A percentile compares a stretch with the other conserved stretches of the same genome.
These are phyloP conservation scores for Pachydiplax longipennis DNA, from an alignment of 2,888 invertebrate genomes.

Conservation along the genomic window DNA sequence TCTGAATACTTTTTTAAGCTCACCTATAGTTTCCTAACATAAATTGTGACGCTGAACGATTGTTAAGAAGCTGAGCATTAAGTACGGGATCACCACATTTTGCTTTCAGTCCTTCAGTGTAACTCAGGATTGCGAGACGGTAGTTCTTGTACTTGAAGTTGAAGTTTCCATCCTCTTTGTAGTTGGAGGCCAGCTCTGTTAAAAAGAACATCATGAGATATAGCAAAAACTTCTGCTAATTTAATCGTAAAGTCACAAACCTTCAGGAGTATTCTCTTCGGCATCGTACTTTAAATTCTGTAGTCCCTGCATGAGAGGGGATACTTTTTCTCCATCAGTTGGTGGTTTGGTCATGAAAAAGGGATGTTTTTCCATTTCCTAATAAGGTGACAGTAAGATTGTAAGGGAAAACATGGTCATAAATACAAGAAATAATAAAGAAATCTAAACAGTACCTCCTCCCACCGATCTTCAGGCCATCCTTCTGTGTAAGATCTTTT, in stretches of 20 bases:
- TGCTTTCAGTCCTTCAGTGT: conserved; percentile 87
- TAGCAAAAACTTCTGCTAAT: background rate
- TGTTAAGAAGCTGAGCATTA: conserved; percentile 86
- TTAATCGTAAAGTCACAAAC: conserved; percentile 55
- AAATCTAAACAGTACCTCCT: conserved; percentile 64
- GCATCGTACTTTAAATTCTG: conserved; percentile 94
- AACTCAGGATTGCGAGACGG: conserved; percentile 82
- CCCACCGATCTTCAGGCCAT: conserved; percentile 87
- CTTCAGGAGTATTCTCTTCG: conserved; percentile 81
- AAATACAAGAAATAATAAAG: background rate
- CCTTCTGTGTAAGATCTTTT: conserved; percentile 76
- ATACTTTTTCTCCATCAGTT: conserved; percentile 72
- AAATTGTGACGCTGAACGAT: conserved; percentile 89
- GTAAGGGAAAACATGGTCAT: background rate
- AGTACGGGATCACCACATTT: conserved; percentile 75
- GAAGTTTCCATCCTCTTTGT: conserved; percentile 96
- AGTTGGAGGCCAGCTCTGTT: conserved; percentile 80
- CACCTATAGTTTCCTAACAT: conserved; percentile 81
- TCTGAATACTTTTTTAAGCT: no score
- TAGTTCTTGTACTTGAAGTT: conserved; percentile 96
- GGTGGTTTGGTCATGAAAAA: conserved; percentile 86
- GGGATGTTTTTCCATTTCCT: conserved; percentile 90
- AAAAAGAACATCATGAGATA: background rate
- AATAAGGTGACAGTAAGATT: conserved; percentile 48
- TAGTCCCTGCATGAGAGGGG: conserved; percentile 87